These are phyloP conservation scores for Thomomys bottae DNA, from an alignment of 2,113 vertebrate species.

Conservation along the genomic window DNA sequence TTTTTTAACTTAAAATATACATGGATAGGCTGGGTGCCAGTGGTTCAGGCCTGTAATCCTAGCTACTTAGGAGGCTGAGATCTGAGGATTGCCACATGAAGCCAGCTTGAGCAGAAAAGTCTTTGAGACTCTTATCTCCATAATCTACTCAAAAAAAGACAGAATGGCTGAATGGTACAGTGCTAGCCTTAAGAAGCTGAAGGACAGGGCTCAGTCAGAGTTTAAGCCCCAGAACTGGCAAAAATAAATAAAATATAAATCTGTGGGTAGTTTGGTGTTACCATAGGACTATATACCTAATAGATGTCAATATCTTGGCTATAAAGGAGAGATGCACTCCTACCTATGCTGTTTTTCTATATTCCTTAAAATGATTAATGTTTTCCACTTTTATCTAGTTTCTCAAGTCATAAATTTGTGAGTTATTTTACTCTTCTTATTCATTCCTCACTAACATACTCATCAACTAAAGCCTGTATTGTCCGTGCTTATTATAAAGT, in stretches of 20 bases:
- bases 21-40: background rate
- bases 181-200: no score
- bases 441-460: background rate
- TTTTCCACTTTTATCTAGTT: background rate
- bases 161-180: no score
- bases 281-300: background rate
- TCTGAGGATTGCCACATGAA: no score
- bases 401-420: constrained; percentile 20
- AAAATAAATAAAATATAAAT: no score
- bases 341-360: background rate
- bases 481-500: background rate
- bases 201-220: no score
- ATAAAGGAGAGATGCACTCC: background rate
- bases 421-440: background rate
- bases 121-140: no score
- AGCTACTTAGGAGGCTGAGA: no score
- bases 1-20: constrained; percentile 9
- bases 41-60: no score
- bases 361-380: background rate
- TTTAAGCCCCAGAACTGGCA: no score
- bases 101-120: no score
- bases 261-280: constrained; percentile 22
- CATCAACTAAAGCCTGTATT: background rate
- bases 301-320: background rate
- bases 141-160: no score